These are phyloP conservation scores for Peromyscus aztecus DNA, from an alignment of 2,797 vertebrate genomes.

Conservation along the genomic window DNA sequence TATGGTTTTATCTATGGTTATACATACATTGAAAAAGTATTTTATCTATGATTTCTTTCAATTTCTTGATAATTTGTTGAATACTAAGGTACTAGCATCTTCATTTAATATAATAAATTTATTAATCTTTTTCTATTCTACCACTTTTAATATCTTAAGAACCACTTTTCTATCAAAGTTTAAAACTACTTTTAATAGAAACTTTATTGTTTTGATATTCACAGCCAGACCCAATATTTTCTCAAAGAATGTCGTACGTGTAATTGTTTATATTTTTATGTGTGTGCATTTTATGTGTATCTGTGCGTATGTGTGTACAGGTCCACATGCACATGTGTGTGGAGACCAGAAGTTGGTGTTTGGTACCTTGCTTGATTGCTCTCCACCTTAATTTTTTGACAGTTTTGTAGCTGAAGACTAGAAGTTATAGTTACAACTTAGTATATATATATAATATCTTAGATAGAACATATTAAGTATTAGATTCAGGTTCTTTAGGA, in stretches of 20 bases:
- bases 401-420: background rate
- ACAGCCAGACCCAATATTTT: conserved; percentile 8
- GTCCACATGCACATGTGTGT: background rate
- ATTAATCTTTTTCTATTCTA: background rate
- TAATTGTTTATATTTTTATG: background rate
- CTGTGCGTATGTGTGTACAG: background rate
- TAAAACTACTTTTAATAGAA: background rate
- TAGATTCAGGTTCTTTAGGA: too few relatives aligned
- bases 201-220: conserved; percentile 35
- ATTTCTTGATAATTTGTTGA: background rate
- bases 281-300: background rate
- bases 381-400: background rate
- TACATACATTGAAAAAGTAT: background rate
- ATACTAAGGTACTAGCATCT: background rate
- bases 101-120: conserved; percentile 2
- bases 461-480: too few relatives aligned
- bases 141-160: background rate
- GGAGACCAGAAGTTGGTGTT: background rate
- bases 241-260: background rate
- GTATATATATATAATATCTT: too few relatives aligned
- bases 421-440: too few relatives aligned
- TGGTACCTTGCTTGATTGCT: background rate
- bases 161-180: background rate
- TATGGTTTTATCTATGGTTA: background rate
- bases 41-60: background rate